phyloP scores from a whole-genome alignment of 2,888 invertebrate genomes.

The Timema cristinae region DNA sequence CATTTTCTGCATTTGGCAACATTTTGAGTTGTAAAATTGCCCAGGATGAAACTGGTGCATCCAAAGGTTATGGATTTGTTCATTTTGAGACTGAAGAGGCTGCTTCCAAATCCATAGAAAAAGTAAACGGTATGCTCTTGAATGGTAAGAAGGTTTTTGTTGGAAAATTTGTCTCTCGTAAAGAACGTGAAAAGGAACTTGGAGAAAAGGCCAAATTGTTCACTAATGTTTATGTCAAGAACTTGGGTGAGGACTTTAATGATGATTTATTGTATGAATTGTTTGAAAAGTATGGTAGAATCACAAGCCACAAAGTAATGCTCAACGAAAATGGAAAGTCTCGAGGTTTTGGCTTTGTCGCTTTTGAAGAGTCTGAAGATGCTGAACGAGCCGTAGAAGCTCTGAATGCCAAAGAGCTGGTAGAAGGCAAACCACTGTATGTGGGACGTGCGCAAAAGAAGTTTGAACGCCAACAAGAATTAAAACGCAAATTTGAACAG shows the following conservation, averaged over 20 bases:
- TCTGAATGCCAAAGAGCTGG: constrained; percentile 83
- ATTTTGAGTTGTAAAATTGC: constrained; percentile 96
- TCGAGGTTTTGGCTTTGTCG: constrained; percentile 99
- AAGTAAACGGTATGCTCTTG: constrained; percentile 97
- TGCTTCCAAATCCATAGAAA: constrained; percentile 95
- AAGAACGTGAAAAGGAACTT: constrained; percentile 95
- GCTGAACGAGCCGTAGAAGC: constrained; percentile 92
- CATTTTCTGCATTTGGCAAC: constrained; percentile 98
- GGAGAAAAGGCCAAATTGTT: constrained; percentile 77
- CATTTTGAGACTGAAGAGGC: constrained; percentile 99
- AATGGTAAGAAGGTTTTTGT: constrained; percentile 97
- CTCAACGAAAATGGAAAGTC: constrained; percentile 87
- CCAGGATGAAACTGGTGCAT: constrained; percentile 89
- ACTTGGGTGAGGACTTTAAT: constrained; percentile 91
- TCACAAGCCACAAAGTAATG: constrained; percentile 90
- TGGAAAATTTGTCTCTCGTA: constrained; percentile 96
- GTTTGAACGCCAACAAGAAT: constrained; percentile 92
- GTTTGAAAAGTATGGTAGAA: constrained; percentile 90
- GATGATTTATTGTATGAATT: constrained; percentile 85
- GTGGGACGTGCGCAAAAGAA: constrained; percentile 99
- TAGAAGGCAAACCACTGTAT: constrained; percentile 82
- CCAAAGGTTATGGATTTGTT: constrained; percentile 97
- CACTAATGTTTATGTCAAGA: constrained; percentile 98
- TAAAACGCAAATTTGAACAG: constrained; percentile 57
- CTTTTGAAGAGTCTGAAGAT: constrained; percentile 92